Base-by-base conservation (phyloP, 2,797 vertebrate species). In the Pangasius djambal region DNA sequence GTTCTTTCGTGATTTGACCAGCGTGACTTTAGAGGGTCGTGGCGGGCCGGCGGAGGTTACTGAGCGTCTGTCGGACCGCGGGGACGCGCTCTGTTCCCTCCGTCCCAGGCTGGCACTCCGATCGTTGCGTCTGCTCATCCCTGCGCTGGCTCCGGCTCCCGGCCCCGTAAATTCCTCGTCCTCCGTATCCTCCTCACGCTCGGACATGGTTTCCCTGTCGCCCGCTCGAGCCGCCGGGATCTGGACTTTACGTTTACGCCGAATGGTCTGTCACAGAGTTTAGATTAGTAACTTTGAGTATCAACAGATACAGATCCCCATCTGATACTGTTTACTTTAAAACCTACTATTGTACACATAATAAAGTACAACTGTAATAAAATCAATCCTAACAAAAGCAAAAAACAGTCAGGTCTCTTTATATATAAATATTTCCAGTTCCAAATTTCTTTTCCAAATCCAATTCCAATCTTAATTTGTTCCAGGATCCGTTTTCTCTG, bases 1-100 rank as follows among this genome's bases (percentile, higher is more conserved):
- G 92, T 97, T 99, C 89, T 99, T 99, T 90, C 98, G 97, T 0
- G 98, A 99, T 90, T 99, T 99, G 93, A 99, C 98, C 44, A 99
- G 93, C 0, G 98, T 99, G 94, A 99, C 98, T 95, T 98, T 99
- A 92, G 98, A 97, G 63, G 98, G 98, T 20, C 97, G 98, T 13
- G 96, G 95, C 0, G 97, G 97, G 88, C 97, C 96, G 93, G 97
- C 97, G 92, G 97, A 97, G n/a, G 96, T 57, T 85, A 97, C 95
- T 0, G 98, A 99, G 70, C 96, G 97, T 90, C 96, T 96, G 92
- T 99, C 98, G 0, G 98, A 98, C 82, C 97, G 96, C 0, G 98
- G 98, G 44, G 98, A 99, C n/a, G 95, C 97, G 3, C 98, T 99
- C 91, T 97, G 96, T 28, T 98, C 98, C 16, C 95, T 91, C 88